phyloP scores from a whole-genome alignment of 1,140 invertebrate species.

The Saxidomus purpurata region DNA sequence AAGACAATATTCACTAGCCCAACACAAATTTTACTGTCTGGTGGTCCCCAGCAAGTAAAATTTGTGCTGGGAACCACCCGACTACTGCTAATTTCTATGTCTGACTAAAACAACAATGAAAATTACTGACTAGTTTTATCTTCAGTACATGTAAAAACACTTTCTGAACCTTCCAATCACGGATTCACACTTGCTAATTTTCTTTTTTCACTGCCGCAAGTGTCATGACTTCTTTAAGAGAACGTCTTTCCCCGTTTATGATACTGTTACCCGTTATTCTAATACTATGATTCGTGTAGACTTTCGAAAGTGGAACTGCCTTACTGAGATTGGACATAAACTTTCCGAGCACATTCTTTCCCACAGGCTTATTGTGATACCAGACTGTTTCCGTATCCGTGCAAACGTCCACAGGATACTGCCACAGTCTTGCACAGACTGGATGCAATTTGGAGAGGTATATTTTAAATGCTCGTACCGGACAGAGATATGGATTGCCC shows the following conservation, averaged over 20 bases:
- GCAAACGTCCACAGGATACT: slow-evolving; percentile 37
- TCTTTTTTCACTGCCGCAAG: neutral
- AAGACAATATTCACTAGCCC: no score
- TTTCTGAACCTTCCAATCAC: no score
- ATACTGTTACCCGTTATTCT: slow-evolving; percentile 47
- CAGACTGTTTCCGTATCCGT: neutral
- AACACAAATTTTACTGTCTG: no score
- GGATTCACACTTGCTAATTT: no score
- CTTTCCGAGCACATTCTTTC: neutral
- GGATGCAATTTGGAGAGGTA: slow-evolving; percentile 59
- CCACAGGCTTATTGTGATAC: slow-evolving; percentile 39
- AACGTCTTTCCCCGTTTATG: neutral
- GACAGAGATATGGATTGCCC: neutral
- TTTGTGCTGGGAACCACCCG: no score
- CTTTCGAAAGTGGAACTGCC: neutral
- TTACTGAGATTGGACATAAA: slow-evolving; percentile 55
- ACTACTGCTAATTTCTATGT: no score
- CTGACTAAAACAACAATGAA: no score
- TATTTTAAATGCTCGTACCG: slow-evolving; percentile 25
- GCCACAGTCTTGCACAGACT: slow-evolving; percentile 59
- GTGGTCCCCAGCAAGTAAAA: no score
- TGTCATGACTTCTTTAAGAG: neutral
- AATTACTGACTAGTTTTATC: no score
- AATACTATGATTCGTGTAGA: slow-evolving; percentile 60
- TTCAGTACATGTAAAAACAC: no score